Conservation (phyloP, 2,888 invertebrate genomes). For the Dromius quadrimaculatus region DNA sequence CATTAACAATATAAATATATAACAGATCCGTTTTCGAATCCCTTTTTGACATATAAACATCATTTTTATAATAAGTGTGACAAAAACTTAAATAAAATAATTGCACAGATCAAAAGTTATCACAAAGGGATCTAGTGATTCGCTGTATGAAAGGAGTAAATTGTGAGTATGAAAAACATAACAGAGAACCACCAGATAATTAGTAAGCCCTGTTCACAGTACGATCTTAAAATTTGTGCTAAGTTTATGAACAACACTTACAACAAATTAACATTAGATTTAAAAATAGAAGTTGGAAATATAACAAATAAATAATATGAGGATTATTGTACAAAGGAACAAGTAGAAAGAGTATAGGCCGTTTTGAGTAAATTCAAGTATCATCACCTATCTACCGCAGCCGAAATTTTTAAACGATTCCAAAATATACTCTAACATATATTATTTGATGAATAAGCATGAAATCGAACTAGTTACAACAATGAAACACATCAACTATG, state of each 20-base stretch:
- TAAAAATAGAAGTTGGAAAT: conserved; percentile 10
- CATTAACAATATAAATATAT: conserved; percentile 27
- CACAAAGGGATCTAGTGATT: conserved; percentile 32
- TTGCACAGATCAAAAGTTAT: conserved; percentile 46
- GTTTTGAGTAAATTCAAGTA: conserved; percentile 45
- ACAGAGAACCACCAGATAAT: conserved; percentile 29
- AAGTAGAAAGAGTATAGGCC: conserved; percentile 45
- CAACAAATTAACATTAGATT: conserved; percentile 29
- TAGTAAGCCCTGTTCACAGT: conserved; percentile 31
- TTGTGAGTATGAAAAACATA: conserved; percentile 7
- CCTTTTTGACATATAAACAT: too few species aligned
- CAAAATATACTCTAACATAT: conserved; percentile 14
- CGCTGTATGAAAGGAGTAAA: conserved; percentile 17
- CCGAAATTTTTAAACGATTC: conserved; percentile 12
- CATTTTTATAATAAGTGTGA: too few species aligned
- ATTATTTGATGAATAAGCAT: conserved; percentile 6
- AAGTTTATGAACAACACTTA: conserved; percentile 35
- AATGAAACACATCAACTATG: conserved; percentile 20
- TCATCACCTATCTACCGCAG: conserved; percentile 40
- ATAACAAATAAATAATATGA: conserved; percentile 34
- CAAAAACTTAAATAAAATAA: conserved; percentile 36
- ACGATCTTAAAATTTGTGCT: conserved; percentile 23
- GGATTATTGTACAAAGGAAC: conserved; percentile 33
- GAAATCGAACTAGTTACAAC: conserved; percentile 31
- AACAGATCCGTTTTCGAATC: conserved; percentile 11